Conservation (phyloP, 2,113 vertebrate species). For the Oenanthe melanoleuca region DNA sequence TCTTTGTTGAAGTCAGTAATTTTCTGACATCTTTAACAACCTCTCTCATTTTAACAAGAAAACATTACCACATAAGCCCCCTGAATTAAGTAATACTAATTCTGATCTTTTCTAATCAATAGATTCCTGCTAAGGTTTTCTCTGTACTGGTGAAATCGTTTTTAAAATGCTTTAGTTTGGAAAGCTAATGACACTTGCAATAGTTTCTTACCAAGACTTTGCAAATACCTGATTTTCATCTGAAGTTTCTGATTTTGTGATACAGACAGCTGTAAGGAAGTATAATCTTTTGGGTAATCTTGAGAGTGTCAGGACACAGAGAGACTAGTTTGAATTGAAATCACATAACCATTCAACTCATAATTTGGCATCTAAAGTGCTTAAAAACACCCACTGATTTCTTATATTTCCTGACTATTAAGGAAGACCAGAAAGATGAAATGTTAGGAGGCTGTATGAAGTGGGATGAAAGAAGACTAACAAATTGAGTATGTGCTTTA, state of each 20-base stretch:
- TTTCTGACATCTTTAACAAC: not conserved
- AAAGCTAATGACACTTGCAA: not conserved
- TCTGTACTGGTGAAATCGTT: not conserved
- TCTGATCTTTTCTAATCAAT: not conserved
- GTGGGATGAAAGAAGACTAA: not conserved
- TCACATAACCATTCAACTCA: slow-evolving; percentile 18
- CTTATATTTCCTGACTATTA: slow-evolving; percentile 19
- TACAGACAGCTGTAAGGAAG: not conserved
- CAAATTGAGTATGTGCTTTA: not conserved
- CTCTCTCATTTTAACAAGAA: not conserved
- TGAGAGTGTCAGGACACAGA: not conserved
- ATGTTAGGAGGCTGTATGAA: not conserved
- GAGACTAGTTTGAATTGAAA: slow-evolving; percentile 20
- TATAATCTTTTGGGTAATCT: not conserved
- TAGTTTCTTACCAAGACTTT: not conserved
- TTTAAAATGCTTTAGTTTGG: not conserved
- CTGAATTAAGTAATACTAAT: not conserved
- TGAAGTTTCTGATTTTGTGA: not conserved
- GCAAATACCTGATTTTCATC: not conserved
- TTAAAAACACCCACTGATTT: slow-evolving; percentile 40
- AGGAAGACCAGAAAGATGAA: not conserved
- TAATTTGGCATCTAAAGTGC: slow-evolving; percentile 15
- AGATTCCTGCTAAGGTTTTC: not conserved
- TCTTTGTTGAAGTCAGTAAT: not conserved
- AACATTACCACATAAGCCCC: not conserved